phyloP scores from a whole-genome alignment of 2,797 vertebrate genomes.

The Phalloptychus januarius region DNA sequence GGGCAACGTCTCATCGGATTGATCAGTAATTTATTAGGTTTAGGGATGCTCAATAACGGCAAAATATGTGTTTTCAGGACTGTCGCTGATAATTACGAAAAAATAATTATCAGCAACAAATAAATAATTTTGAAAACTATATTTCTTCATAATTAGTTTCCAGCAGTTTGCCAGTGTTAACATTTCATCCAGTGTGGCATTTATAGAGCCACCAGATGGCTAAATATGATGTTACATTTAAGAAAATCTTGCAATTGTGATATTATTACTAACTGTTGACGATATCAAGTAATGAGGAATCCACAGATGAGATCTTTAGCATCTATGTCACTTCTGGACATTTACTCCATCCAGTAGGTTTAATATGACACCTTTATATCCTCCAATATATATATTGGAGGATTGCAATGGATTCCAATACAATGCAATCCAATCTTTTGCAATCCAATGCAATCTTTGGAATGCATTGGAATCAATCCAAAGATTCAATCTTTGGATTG shows the following conservation, averaged over 20 bases:
- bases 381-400: too few species aligned
- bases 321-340: not conserved
- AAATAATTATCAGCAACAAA: too few species aligned
- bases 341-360: not conserved
- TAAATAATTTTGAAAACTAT: too few species aligned
- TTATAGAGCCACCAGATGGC: not conserved
- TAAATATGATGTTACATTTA: not conserved
- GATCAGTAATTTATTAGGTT: too few species aligned
- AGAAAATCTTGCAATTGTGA: not conserved
- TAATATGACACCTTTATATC: not conserved
- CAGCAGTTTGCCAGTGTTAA: not conserved
- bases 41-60: too few species aligned
- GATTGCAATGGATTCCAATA: too few species aligned
- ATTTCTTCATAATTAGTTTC: not conserved
- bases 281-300: not conserved
- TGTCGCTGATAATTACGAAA: not conserved
- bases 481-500: too few species aligned
- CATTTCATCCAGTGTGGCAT: not conserved
- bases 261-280: not conserved
- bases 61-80: not conserved
- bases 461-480: too few species aligned
- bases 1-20: too few species aligned
- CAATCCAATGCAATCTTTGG: too few species aligned
- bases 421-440: too few species aligned
- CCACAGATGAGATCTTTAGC: not conserved